phyloP scores from a whole-genome alignment of 2,888 invertebrate genomes.

The Priocnemis perturbator region DNA sequence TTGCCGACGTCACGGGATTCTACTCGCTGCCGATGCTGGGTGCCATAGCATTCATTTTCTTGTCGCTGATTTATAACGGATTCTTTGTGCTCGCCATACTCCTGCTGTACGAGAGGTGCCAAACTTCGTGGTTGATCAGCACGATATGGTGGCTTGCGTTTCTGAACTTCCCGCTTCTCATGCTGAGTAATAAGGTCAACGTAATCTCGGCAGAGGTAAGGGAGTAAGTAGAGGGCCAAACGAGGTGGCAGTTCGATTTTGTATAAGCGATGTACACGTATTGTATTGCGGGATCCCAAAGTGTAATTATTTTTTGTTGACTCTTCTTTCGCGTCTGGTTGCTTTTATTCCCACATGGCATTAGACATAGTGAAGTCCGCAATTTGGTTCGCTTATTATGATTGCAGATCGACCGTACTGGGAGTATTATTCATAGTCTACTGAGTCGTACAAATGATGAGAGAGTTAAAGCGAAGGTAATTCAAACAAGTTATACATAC shows the following conservation, averaged over 20 bases:
- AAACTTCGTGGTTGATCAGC: background rate
- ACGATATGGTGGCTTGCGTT: background rate
- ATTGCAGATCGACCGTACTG: slow-evolving; percentile 36
- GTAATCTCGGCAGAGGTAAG: background rate
- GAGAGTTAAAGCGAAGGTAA: slow-evolving; percentile 40
- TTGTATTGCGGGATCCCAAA: no score
- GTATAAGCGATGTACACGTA: no score
- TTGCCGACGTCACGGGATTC: background rate
- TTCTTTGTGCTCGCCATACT: background rate
- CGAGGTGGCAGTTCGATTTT: no score
- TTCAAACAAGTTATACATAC: background rate
- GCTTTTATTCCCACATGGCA: no score
- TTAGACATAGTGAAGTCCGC: no score
- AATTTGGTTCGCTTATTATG: background rate
- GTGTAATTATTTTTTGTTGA: no score
- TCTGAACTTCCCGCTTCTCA: background rate
- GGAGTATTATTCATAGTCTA: slow-evolving; percentile 29
- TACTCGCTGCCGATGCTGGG: background rate
- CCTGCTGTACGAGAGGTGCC: background rate
- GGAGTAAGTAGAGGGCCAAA: no score
- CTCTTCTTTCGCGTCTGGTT: no score
- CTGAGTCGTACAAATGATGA: slow-evolving; percentile 20
- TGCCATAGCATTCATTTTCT: background rate
- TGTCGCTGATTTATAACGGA: background rate
- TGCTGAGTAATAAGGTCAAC: background rate